Percentiles rank a stretch among this genome's conserved stretches.
Evolutionary conservation across 1,140 invertebrate species (phyloP).

Genomic region (Bombus superbus): DNA sequence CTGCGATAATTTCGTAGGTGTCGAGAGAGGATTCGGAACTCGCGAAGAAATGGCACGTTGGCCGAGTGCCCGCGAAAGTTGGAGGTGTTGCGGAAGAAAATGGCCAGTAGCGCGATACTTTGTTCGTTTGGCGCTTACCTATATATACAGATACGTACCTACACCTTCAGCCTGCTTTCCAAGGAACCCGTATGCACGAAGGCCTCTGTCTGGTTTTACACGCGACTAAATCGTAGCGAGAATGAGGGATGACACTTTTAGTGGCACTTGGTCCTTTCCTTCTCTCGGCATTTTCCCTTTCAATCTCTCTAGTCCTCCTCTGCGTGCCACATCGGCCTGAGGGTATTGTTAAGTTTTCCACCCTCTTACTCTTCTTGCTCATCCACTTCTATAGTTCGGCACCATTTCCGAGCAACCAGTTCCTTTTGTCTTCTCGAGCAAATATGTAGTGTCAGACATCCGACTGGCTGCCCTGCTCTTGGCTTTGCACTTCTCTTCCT

Average conservation of each 20-base stretch:
- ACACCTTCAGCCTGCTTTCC: too few relatives aligned
- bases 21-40: conserved; percentile 58
- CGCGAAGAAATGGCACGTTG: conserved; percentile 59
- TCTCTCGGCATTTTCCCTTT: conserved; percentile 56
- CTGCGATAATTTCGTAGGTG: conserved; percentile 64
- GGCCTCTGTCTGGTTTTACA: background rate
- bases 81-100: conserved; percentile 56
- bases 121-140: background rate
- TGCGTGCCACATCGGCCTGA: conserved; percentile 65
- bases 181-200: background rate
- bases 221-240: conserved; percentile 47
- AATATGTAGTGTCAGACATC: conserved; percentile 61
- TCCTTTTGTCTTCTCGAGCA: conserved; percentile 67
- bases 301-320: conserved; percentile 42
- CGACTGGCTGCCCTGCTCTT: conserved; percentile 12
- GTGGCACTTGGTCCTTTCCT: conserved; percentile 62
- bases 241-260: conserved; percentile 76
- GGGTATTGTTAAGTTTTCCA: conserved; percentile 76
- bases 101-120: conserved; percentile 22
- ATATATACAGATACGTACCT: background rate
- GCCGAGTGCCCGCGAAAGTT: conserved; percentile 58
- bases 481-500: conserved; percentile 44
- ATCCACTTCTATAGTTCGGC: conserved; percentile 47
- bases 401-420: conserved; percentile 46
- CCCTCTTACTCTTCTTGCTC: conserved; percentile 47